These are phyloP conservation scores for Odocoileus virginianus DNA, from an alignment of 2,113 vertebrate species.

Conservation along the genomic window DNA sequence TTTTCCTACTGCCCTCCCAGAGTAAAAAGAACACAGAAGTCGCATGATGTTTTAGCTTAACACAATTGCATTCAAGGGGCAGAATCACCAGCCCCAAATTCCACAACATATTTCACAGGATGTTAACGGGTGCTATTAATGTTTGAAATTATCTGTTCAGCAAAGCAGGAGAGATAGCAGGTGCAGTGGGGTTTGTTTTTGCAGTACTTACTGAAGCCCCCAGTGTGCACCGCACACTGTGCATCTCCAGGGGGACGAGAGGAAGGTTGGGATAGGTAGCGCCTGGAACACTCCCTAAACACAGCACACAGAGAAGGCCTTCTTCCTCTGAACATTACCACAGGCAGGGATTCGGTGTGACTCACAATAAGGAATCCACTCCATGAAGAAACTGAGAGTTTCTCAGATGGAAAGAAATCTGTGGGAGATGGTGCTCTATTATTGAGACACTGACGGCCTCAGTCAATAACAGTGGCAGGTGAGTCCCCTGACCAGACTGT, in stretches of 20 bases:
- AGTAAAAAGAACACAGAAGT: not conserved
- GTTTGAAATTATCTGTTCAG: not conserved
- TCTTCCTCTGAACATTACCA: not conserved
- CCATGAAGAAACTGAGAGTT: not conserved
- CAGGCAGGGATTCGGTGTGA: not conserved
- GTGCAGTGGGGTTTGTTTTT: not conserved
- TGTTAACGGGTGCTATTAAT: not conserved
- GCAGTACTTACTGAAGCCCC: not conserved
- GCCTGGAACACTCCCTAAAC: not conserved
- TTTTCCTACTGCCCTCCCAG: not conserved
- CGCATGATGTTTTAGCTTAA: not conserved
- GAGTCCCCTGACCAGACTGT: not conserved
- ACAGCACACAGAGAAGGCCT: not conserved
- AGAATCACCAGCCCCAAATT: not conserved
- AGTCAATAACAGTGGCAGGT: accelerated
- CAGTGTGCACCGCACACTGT: not conserved
- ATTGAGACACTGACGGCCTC: not conserved
- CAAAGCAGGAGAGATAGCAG: not conserved
- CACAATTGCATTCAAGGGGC: not conserved
- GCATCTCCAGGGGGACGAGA: not conserved
- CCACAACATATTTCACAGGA: not conserved
- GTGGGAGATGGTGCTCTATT: not conserved
- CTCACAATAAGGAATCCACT: not conserved
- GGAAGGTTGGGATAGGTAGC: not conserved
- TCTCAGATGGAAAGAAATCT: not conserved